Evolutionary conservation across 2,888 invertebrate species (phyloP).

Genomic region (Lithosia quadra): DNA sequence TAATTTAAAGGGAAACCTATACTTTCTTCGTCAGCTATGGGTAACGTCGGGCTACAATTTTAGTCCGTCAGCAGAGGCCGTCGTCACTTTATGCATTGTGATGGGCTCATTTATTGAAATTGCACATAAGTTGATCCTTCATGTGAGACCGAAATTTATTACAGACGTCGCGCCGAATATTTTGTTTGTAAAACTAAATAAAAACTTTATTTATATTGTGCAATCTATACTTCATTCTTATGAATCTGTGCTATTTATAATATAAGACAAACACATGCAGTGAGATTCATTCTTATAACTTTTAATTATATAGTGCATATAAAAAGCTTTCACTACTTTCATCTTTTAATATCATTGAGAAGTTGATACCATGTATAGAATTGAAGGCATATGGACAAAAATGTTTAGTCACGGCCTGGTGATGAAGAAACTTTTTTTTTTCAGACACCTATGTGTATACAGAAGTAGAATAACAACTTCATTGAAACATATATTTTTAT

Average conservation of each 20-base stretch:
- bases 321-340: not conserved
- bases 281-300: slow-evolving; percentile 9
- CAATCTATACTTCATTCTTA: not conserved
- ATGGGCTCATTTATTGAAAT: not conserved
- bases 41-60: too few species aligned
- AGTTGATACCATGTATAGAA: slow-evolving; percentile 3
- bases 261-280: slow-evolving; percentile 6
- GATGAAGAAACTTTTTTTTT: slow-evolving; percentile 47
- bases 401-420: slow-evolving; percentile 22
- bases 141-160: not conserved
- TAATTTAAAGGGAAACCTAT: not conserved
- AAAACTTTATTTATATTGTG: not conserved
- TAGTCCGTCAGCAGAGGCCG: not conserved
- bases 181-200: not conserved
- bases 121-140: not conserved
- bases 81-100: not conserved
- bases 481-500: slow-evolving; percentile 41
- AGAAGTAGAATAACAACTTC: slow-evolving; percentile 42
- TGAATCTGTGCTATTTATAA: not conserved
- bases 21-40: not conserved
- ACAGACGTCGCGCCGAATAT: not conserved
- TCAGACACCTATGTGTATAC: slow-evolving; percentile 58
- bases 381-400: slow-evolving; percentile 6
- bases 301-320: slow-evolving; percentile 13
- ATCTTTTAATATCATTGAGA: not conserved